Evolutionary conservation across 1,140 invertebrate species (phyloP), one percentile per base, ranked within the genome.

Genomic region (Pygmarrhopalites habei): DNA sequence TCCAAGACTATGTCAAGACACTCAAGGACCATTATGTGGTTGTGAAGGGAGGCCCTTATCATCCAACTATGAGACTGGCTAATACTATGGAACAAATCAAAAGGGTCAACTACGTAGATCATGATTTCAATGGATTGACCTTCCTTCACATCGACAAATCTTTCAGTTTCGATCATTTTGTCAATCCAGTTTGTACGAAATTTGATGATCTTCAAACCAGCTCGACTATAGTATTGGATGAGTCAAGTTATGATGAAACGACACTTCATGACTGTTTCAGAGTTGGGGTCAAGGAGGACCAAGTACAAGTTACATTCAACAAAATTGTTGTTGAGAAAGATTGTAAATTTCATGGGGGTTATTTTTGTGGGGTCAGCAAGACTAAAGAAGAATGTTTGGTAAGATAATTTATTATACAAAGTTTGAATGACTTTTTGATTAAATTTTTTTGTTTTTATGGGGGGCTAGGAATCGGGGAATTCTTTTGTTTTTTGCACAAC

Each of bases 81-180:
- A 32, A 19, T 39, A 35, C 61, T 12, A 44, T 21, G 44, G 61
- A 63, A 35, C 61, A 63, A 29, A 19, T 63, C 4, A 63, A 63
- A 41, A 15, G 61, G 14, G 55, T 63, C 26, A 63, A 63, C 29
- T 21, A 30, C 29, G 32, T 57, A 14, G 32, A 32, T 21, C 32
- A 35, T 35, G 15, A 35, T 35, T 7, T 7, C 15, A 21, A 15
- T 39, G 61, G 41, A 29, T 23, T 63, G 23, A 30, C 26, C 32
- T 39, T 57, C 10, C 26, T 63, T n/a, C 52, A 58, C 23, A 25
- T 58, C 26, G 61, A 63, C 7, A 58, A 35, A 14, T 19, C 53
- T 21, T 7, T 63, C 7, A 46, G 12, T 3, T 10, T n/a, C 2
- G 61, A 63, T 51, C 55, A 63, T 49, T 63, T 63, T 35, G 46